Percentiles rank a stretch among this genome's conserved stretches.
Conservation (phyloP, 1,140 invertebrate genomes). For the Nilaparvata lugens region DNA sequence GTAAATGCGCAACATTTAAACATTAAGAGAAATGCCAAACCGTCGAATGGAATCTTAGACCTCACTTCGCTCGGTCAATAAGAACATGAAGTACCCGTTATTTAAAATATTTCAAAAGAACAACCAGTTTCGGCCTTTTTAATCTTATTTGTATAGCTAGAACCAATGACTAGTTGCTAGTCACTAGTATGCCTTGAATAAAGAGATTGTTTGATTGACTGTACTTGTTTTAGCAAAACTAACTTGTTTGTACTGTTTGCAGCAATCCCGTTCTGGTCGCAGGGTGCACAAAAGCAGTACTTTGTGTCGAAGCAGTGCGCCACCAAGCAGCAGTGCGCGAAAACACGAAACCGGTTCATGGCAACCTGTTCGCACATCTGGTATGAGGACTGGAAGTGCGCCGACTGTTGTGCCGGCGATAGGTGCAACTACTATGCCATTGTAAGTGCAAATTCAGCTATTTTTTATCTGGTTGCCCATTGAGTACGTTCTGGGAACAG, state of each 20-base stretch:
- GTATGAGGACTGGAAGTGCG: conserved; percentile 97
- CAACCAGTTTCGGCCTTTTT: not conserved
- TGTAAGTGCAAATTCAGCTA: too few relatives aligned
- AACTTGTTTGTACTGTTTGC: conserved; percentile 17
- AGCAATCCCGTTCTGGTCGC: conserved; percentile 91
- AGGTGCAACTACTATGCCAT: conserved; percentile 95
- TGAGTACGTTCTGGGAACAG: too few relatives aligned
- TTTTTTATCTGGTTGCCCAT: too few relatives aligned
- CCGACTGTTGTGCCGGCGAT: conserved; percentile 94
- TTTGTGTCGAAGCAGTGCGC: conserved; percentile 90
- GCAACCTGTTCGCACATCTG: conserved; percentile 84
- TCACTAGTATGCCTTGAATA: too few relatives aligned
- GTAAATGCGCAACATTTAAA: too few relatives aligned
- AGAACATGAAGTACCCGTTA: too few relatives aligned
- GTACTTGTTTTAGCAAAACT: too few relatives aligned
- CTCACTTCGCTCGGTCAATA: too few relatives aligned
- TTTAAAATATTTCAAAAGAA: too few relatives aligned
- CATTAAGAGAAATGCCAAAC: too few relatives aligned
- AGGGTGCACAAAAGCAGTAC: conserved; percentile 85
- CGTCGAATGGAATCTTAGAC: not conserved
- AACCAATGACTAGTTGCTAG: too few relatives aligned
- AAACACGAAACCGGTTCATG: conserved; percentile 56
- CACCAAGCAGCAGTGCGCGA: conserved; percentile 66
- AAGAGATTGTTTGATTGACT: not conserved
- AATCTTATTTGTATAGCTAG: too few relatives aligned